Conservation (phyloP, 37 sponge, comb jelly and placozoan species). For the Amphimedon queenslandica region DNA sequence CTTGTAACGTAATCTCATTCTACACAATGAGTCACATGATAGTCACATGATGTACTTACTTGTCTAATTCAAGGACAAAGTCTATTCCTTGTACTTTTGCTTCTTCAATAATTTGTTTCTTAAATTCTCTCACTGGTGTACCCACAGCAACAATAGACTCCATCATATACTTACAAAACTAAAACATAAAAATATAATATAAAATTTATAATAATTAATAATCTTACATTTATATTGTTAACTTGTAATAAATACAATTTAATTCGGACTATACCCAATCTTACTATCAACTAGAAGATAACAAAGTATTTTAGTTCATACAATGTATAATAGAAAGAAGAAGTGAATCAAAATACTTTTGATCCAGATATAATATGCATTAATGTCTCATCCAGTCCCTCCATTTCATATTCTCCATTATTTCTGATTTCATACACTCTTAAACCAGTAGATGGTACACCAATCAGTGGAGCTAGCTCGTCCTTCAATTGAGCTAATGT, state of each 20-base stretch:
- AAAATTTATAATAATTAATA: too few species aligned
- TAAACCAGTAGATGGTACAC: constrained; percentile 37
- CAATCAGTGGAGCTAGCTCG: constrained; percentile 35
- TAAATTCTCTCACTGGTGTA: constrained; percentile 57
- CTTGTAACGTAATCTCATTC: constrained; percentile 81
- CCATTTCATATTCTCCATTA: constrained; percentile 81
- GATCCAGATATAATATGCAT: constrained; percentile 43
- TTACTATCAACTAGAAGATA: constrained; percentile 40
- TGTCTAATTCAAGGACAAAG: constrained; percentile 21
- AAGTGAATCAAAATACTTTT: constrained; percentile 8
- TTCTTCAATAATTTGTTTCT: constrained; percentile 57
- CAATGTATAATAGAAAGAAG: too few species aligned
- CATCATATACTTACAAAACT: constrained; percentile 70
- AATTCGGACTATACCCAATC: constrained; percentile 71
- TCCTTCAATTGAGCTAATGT: constrained; percentile 73
- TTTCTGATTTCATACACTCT: constrained; percentile 77
- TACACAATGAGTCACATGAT: too few species aligned
- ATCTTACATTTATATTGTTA: constrained; percentile 43
- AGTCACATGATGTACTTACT: constrained; percentile 31
- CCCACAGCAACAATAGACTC: constrained; percentile 76
- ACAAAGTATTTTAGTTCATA: too few species aligned
- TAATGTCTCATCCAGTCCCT: constrained; percentile 55
- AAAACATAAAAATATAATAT: too few species aligned
- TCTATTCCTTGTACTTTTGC: constrained; percentile 38
- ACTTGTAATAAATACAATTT: constrained; percentile 55